Evolutionary conservation across 2,797 vertebrate genomes (phyloP).

Genomic region (Macroramphosus scolopax): DNA sequence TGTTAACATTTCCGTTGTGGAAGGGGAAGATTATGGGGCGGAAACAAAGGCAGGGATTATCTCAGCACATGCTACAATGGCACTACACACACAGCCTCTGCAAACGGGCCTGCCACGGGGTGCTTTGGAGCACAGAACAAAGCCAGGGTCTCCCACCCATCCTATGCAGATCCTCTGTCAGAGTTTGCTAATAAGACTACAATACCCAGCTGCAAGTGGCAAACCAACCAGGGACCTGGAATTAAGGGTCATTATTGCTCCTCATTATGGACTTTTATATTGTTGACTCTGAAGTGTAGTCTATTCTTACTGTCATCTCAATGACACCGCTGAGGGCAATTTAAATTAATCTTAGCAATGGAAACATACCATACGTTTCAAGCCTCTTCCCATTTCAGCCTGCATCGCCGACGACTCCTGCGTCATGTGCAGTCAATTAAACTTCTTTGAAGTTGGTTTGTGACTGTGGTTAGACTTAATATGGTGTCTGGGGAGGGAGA

Average conservation of each 20-base stretch:
- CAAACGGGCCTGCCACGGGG: slow-evolving; percentile 53
- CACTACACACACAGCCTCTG: slow-evolving; percentile 49
- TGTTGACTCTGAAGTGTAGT: slow-evolving; percentile 45
- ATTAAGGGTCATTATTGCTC: slow-evolving; percentile 71
- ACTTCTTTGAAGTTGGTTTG: slow-evolving; percentile 53
- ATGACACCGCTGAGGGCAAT: slow-evolving; percentile 1
- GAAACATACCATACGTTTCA: slow-evolving; percentile 32
- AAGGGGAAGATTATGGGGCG: slow-evolving; percentile 55
- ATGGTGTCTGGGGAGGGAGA: slow-evolving; percentile 32
- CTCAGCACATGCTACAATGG: slow-evolving; percentile 68
- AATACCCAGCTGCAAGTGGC: slow-evolving; percentile 59
- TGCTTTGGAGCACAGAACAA: slow-evolving; percentile 69
- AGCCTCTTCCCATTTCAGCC: slow-evolving; percentile 21
- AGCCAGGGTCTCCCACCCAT: slow-evolving; percentile 66
- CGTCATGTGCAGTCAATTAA: slow-evolving; percentile 53
- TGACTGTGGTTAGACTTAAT: slow-evolving; percentile 56
- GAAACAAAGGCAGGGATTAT: slow-evolving; percentile 76
- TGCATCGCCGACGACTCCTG: slow-evolving; percentile 12
- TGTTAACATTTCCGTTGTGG: slow-evolving; percentile 60
- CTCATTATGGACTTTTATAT: slow-evolving; percentile 58
- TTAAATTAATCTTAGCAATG: slow-evolving; percentile 19
- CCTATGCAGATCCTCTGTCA: slow-evolving; percentile 59
- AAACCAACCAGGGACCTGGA: slow-evolving; percentile 55
- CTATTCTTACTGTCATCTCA: slow-evolving; percentile 11
- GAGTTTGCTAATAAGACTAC: slow-evolving; percentile 67